phyloP scores from a whole-genome alignment of 2,113 vertebrate genomes.

The Erythrocebus patas region DNA sequence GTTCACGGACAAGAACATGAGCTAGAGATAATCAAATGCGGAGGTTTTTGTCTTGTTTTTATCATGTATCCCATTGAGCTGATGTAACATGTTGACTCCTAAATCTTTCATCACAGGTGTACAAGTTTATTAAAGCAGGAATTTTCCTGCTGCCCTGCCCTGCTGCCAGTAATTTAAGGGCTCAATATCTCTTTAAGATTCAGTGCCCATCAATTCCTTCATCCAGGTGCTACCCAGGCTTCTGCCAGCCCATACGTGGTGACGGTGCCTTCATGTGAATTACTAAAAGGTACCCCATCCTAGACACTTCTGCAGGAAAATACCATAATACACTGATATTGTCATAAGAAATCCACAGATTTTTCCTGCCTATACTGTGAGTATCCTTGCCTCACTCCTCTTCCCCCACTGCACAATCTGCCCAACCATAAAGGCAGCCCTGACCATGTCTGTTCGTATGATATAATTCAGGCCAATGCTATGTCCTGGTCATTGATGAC shows the following conservation, averaged over 20 bases:
- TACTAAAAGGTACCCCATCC: not conserved
- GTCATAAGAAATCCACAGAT: not conserved
- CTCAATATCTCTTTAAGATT: not conserved
- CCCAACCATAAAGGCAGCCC: not conserved
- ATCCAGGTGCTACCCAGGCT: not conserved
- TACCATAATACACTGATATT: no score
- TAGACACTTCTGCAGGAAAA: not conserved
- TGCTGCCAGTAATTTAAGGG: not conserved
- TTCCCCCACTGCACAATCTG: not conserved
- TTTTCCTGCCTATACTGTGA: not conserved
- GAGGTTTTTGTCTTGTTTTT: not conserved
- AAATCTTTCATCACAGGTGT: not conserved
- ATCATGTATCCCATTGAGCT: not conserved
- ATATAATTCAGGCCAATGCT: not conserved
- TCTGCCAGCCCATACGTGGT: not conserved
- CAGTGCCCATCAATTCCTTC: not conserved
- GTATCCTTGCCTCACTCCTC: not conserved
- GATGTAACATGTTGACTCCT: not conserved
- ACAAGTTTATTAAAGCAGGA: not conserved
- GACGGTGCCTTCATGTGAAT: not conserved
- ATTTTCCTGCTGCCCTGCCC: not conserved
- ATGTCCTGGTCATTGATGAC: not conserved
- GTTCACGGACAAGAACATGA: not conserved
- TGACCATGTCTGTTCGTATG: not conserved
- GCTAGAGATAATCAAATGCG: not conserved